Evolutionary conservation across 2,113 vertebrate genomes (phyloP).

Genomic region (Microtus pennsylvanicus): DNA sequence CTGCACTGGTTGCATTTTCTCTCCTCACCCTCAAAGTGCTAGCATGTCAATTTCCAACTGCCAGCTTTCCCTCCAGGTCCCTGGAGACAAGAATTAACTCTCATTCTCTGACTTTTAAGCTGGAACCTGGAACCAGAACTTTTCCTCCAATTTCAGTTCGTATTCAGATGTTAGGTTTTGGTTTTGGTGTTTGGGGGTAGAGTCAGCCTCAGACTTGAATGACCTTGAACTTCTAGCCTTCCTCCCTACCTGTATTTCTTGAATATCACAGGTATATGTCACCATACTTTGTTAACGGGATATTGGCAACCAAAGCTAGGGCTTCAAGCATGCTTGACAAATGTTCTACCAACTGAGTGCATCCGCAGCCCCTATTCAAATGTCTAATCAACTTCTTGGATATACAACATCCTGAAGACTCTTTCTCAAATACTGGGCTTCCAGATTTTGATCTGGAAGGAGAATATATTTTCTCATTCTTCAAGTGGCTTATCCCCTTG

Average conservation of each 20-base stretch:
- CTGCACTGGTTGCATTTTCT: not conserved
- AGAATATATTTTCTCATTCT: not conserved
- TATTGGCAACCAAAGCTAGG: not conserved
- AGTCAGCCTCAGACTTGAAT: not conserved
- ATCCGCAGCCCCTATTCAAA: not conserved
- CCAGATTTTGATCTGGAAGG: too few relatives aligned
- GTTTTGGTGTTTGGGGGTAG: not conserved
- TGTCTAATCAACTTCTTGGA: not conserved
- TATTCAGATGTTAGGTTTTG: not conserved
- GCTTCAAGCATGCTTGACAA: not conserved
- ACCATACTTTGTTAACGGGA: too few relatives aligned
- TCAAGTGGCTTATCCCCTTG: not conserved
- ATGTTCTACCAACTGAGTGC: not conserved
- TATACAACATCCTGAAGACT: not conserved
- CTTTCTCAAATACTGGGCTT: not conserved
- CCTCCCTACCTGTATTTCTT: not conserved
- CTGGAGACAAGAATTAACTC: not conserved
- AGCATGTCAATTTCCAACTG: not conserved
- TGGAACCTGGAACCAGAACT: not conserved
- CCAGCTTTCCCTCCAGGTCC: not conserved
- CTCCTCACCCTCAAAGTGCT: not conserved
- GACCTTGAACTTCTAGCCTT: not conserved
- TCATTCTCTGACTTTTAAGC: not conserved
- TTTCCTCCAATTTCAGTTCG: not conserved
- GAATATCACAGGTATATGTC: too few relatives aligned